A percentile compares a stretch with the other conserved stretches of the same genome.
phyloP scores from a whole-genome alignment of 2,888 invertebrate genomes.

The Dendrolimus houi region DNA sequence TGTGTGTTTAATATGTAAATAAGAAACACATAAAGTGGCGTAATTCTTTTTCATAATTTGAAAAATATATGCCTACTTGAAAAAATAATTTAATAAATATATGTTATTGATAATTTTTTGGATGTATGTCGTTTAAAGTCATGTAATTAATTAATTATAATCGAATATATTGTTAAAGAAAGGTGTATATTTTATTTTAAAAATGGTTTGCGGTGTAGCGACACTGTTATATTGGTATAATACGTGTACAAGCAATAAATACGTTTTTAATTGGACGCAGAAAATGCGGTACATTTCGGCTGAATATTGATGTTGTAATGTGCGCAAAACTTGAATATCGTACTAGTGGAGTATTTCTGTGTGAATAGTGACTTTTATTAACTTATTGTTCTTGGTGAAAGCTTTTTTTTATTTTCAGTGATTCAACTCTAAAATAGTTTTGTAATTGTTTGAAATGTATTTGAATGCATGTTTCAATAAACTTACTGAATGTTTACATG shows the following conservation, averaged over 20 bases:
- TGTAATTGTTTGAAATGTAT: no score
- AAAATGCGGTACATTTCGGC: slow-evolving; percentile 48
- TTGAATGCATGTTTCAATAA: no score
- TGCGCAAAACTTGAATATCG: slow-evolving; percentile 54
- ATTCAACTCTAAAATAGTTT: no score
- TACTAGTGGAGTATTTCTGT: slow-evolving; percentile 37
- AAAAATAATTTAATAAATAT: no score
- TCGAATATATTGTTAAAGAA: background rate
- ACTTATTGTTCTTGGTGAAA: no score
- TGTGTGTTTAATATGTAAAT: no score
- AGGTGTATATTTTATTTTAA: slow-evolving; percentile 37
- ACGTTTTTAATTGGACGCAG: slow-evolving; percentile 63
- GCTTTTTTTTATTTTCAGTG: no score
- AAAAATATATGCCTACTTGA: no score
- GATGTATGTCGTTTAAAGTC: slow-evolving; percentile 6
- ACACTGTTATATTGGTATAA: slow-evolving; percentile 40
- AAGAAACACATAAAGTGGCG: no score
- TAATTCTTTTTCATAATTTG: no score
- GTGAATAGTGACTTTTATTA: no score
- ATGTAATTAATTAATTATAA: background rate
- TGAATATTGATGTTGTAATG: slow-evolving; percentile 64
- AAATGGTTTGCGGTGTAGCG: slow-evolving; percentile 66
- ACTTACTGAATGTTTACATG: no score
- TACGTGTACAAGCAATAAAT: slow-evolving; percentile 76
- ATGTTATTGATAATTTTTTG: background rate